phyloP scores from a whole-genome alignment of 2,888 invertebrate genomes.

The Drosophila recens region DNA sequence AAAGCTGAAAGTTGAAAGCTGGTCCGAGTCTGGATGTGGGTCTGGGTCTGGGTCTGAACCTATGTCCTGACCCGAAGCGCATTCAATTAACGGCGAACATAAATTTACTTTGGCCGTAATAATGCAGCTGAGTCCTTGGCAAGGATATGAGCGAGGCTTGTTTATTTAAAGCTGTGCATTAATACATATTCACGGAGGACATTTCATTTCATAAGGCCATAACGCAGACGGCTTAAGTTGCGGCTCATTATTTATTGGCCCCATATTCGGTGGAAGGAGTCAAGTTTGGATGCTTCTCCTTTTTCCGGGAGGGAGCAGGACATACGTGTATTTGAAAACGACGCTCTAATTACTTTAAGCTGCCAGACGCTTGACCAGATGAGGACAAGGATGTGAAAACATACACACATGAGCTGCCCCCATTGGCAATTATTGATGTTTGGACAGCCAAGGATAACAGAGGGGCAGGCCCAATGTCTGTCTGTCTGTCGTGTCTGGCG shows the following conservation, averaged over 20 bases:
- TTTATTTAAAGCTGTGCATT: conserved; percentile 73
- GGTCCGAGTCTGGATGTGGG: conserved; percentile 44
- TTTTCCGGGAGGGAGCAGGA: conserved; percentile 8
- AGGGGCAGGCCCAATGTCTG: neutral
- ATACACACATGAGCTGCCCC: conserved; percentile 16
- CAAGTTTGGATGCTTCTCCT: conserved; percentile 11
- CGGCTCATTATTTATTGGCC: conserved; percentile 66
- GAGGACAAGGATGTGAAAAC: conserved; percentile 21
- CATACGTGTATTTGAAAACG: conserved; percentile 44
- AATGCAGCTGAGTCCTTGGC: conserved; percentile 74
- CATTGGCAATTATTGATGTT: conserved; percentile 59
- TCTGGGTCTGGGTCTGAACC: conserved; percentile 53
- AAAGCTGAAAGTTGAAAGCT: conserved; percentile 12
- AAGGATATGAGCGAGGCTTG: conserved; percentile 50
- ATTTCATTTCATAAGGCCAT: conserved; percentile 44
- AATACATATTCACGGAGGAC: conserved; percentile 36
- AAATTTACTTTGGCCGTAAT: conserved; percentile 74
- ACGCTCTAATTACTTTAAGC: conserved; percentile 79
- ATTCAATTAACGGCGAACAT: conserved; percentile 76
- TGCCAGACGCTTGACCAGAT: conserved; percentile 53
- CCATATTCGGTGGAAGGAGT: neutral
- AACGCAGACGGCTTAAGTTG: conserved; percentile 62
- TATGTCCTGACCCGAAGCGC: conserved; percentile 61
- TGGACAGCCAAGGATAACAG: conserved; percentile 45
- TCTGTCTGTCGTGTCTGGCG: conserved; percentile 6